Conservation (phyloP, 2,113 vertebrate species). For the Eulacestoma nigropectus region DNA sequence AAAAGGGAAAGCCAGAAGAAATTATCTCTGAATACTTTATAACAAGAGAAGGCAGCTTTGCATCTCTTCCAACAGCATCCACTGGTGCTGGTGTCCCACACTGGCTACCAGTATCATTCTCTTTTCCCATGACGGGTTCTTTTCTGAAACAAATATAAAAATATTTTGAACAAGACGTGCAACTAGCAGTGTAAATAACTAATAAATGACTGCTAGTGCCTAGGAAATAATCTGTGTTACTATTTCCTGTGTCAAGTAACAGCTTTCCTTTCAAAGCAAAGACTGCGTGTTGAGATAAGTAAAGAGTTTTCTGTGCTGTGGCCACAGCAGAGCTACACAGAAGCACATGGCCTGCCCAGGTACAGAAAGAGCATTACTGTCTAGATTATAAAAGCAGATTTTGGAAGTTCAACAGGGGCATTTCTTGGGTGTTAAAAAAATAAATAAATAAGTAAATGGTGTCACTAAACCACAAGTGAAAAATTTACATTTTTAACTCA, state of each 20-base stretch:
- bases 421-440: not conserved
- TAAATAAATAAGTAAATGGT: not conserved
- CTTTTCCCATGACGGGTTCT: rapidly evolving
- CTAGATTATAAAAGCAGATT: not conserved
- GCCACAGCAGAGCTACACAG: not conserved
- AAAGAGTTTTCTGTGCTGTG: not conserved
- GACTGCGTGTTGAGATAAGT: not conserved
- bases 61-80: not conserved
- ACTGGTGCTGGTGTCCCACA: not conserved
- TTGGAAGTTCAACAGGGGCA: not conserved
- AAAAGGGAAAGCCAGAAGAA: not conserved
- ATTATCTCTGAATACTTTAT: not conserved
- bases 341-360: not conserved
- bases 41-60: not conserved
- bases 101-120: not conserved
- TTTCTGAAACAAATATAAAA: not conserved
- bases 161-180: not conserved
- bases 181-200: not conserved
- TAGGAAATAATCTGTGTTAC: not conserved
- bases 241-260: not conserved
- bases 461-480: not conserved
- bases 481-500: not conserved
- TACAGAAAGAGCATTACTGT: not conserved
- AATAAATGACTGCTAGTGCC: not conserved
- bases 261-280: not conserved